These are phyloP conservation scores for Drosophila lacertosa DNA, from an alignment of 1,140 invertebrate genomes.

Conservation along the genomic window DNA sequence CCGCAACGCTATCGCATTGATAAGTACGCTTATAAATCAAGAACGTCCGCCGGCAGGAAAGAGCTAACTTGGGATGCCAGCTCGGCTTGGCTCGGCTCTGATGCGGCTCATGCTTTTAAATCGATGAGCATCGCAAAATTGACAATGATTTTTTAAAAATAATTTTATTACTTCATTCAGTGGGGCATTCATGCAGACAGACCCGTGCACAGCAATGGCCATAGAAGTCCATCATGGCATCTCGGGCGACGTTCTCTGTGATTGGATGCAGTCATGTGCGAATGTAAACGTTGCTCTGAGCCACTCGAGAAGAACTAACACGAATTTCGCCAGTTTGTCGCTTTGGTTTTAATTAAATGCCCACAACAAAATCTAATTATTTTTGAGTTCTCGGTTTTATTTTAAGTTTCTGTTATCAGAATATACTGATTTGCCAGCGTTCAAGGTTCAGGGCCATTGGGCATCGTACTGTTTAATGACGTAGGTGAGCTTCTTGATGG, in stretches of 20 bases:
- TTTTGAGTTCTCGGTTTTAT: not conserved
- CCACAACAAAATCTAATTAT: constrained; percentile 31
- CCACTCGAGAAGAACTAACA: constrained; percentile 73
- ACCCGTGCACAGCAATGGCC: constrained; percentile 5
- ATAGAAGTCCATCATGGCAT: constrained; percentile 53
- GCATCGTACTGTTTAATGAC: constrained; percentile 86
- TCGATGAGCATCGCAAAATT: constrained; percentile 76
- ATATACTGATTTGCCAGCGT: not conserved
- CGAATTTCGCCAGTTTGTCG: constrained; percentile 51
- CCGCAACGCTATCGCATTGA: constrained; percentile 60
- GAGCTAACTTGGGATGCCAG: constrained; percentile 21
- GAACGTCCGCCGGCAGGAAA: constrained; percentile 45
- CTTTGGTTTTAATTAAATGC: constrained; percentile 67
- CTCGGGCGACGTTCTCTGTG: constrained; percentile 15
- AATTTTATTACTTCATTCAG: constrained; percentile 81
- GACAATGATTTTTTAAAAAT: constrained; percentile 81
- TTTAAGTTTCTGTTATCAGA: not conserved
- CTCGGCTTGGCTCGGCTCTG: not conserved
- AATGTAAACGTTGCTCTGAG: constrained; percentile 67
- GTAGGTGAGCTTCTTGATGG: constrained; percentile 87
- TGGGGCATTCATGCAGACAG: constrained; percentile 64
- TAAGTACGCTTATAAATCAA: constrained; percentile 82
- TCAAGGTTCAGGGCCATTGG: constrained; percentile 36
- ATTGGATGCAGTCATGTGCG: constrained; percentile 64
- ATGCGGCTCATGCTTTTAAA: constrained; percentile 64